Conservation (phyloP, 2,797 vertebrate species). For the Allobates femoralis region DNA sequence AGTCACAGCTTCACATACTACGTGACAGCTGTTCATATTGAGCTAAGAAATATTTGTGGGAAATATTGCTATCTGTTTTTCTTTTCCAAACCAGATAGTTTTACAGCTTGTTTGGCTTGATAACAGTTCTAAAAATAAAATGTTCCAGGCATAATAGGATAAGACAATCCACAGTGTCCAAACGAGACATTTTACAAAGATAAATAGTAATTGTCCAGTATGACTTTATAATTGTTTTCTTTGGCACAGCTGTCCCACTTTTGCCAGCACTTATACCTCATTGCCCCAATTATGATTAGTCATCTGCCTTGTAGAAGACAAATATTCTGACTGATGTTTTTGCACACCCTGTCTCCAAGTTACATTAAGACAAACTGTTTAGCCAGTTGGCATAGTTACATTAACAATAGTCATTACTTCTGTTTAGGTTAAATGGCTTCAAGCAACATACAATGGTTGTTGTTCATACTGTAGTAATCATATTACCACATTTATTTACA, state of each 20-base stretch:
- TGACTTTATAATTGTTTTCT: not conserved
- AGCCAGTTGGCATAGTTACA: slow-evolving; percentile 3
- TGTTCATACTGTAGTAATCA: slow-evolving; percentile 7
- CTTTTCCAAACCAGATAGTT: slow-evolving; percentile 1
- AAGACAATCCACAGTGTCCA: not conserved
- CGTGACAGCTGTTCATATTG: not conserved
- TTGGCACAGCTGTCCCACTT: slow-evolving; percentile 16
- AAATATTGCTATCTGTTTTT: not conserved
- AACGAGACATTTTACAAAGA: not conserved
- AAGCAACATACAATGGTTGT: not conserved
- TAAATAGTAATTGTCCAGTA: not conserved
- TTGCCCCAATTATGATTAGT: slow-evolving; percentile 3
- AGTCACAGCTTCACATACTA: not conserved
- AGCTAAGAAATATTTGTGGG: not conserved
- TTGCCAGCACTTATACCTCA: not conserved
- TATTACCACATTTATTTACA: slow-evolving; percentile 16
- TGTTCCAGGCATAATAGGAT: not conserved
- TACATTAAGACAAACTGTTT: not conserved
- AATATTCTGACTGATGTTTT: slow-evolving; percentile 19
- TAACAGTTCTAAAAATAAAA: slow-evolving; percentile 14
- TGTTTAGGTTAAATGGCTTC: not conserved
- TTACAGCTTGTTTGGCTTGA: not conserved
- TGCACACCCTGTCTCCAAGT: not conserved
- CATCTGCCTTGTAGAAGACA: slow-evolving; percentile 32
- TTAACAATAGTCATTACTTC: not conserved